Evolutionary conservation across 2,113 vertebrate genomes (phyloP).

Genomic region (Otolemur garnettii): DNA sequence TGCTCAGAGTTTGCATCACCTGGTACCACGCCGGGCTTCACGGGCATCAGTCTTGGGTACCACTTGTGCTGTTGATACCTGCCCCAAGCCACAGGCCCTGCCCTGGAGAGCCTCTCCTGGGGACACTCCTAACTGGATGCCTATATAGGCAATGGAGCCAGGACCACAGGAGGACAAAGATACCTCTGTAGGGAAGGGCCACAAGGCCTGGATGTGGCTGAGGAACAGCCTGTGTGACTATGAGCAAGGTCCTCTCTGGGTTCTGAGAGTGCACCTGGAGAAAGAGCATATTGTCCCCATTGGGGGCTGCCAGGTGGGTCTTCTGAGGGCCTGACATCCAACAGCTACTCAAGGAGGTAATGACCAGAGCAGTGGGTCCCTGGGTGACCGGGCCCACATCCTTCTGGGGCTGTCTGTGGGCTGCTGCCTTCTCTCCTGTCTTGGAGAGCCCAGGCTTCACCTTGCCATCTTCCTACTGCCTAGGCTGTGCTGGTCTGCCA

Average conservation of each 20-base stretch:
- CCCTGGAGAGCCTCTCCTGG: background rate
- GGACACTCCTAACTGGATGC: background rate
- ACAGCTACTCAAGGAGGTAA: background rate
- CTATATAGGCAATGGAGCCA: background rate
- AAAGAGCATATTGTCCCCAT: accelerated
- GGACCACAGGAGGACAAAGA: background rate
- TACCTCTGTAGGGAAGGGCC: background rate
- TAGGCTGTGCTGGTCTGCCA: background rate
- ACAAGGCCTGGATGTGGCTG: too few relatives aligned
- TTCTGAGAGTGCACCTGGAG: background rate
- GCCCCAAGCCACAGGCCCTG: too few relatives aligned
- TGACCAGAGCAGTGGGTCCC: background rate
- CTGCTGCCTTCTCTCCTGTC: background rate
- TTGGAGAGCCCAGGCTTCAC: background rate
- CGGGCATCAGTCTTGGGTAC: background rate
- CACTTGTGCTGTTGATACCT: background rate
- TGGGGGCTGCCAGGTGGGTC: background rate
- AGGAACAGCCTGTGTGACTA: background rate
- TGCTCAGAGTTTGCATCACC: background rate
- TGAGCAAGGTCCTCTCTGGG: background rate
- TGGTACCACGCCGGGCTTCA: accelerated
- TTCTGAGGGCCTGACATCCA: background rate
- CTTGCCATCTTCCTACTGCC: background rate
- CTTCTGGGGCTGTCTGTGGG: background rate
- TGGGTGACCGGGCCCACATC: background rate